Evolutionary conservation across 2,113 vertebrate genomes (phyloP).

Genomic region (Osmerus mordax): DNA sequence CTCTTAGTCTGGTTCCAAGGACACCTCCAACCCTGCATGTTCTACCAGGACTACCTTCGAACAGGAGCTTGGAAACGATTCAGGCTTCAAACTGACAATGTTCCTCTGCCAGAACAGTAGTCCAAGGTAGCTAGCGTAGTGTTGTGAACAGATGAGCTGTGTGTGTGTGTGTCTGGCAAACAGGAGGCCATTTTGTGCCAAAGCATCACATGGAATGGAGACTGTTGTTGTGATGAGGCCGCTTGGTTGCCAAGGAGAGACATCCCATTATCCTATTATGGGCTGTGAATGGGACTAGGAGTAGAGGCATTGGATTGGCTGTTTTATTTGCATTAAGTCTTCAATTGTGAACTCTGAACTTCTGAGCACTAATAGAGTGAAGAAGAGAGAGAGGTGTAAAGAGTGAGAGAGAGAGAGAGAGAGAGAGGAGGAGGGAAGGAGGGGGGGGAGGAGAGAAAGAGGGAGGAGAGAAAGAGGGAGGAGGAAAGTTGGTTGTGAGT

Average conservation of each 20-base stretch:
- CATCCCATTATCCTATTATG: slow-evolving; percentile 28
- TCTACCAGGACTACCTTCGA: too few relatives aligned
- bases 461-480: too few relatives aligned
- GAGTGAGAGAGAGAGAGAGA: neutral
- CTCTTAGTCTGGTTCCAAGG: too few relatives aligned
- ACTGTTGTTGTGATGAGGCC: slow-evolving; percentile 17
- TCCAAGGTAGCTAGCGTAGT: neutral
- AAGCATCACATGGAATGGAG: slow-evolving; percentile 39
- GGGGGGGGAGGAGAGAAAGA: too few relatives aligned
- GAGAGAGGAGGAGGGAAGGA: too few relatives aligned
- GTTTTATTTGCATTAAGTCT: slow-evolving; percentile 40
- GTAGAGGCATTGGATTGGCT: neutral
- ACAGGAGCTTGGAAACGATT: too few relatives aligned
- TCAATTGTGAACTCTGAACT: neutral
- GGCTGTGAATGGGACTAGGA: slow-evolving; percentile 9
- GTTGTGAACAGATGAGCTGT: neutral
- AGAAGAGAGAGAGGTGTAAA: slow-evolving; percentile 18
- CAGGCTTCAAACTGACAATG: too few relatives aligned
- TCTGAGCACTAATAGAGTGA: slow-evolving; percentile 6
- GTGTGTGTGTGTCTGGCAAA: slow-evolving; percentile 19
- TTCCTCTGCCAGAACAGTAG: too few relatives aligned
- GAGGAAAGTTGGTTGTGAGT: too few relatives aligned
- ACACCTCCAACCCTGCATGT: too few relatives aligned
- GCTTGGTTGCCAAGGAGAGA: slow-evolving; percentile 28
- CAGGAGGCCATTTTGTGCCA: slow-evolving; percentile 37